Evolutionary conservation across 2,888 invertebrate genomes (phyloP), one percentile per base, ranked within the genome.

Genomic region (Lottia scabra): DNA sequence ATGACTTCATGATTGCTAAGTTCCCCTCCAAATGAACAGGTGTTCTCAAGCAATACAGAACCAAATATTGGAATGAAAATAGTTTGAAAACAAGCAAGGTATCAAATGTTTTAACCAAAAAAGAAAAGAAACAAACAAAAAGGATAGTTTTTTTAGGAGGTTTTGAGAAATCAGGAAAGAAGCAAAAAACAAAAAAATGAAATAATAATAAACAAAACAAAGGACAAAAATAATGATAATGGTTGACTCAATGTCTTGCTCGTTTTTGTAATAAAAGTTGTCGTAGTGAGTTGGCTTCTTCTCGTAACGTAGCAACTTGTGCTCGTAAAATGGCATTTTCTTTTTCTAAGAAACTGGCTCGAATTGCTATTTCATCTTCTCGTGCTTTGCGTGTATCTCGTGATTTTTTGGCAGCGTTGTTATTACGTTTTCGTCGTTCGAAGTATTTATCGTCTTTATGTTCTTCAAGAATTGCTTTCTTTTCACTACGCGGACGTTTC

Each of bases 341-440:
- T 87, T 95, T 95, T 85, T 96, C 96, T 30, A 96, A 89, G 71
- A 95, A 92, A 43, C 95, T 94, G 0, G 96, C 96, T 68, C 95
- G 92, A 85, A 96, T 92, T 0, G 96, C 96, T 81, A 96, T 94
- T 90, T 96, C 94, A 89, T 97, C 96, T 87, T 97, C 96, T 43
- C 96, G 91, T 67, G 95, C 92, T 88, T 96, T 94, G 30, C 97
- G 91, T 0, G 96, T 95, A 88, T 97, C 97, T 43, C 97, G 90
- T 0, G 96, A 96, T 88, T 96, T 97, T 90, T 97, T 97, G 0
- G 96, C 97, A 0, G 97, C 97, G 87, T 95, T 93, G 88, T 97
- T 97, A 89, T 97, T 97, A 12, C 96, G 91, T 85, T 94, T 93
- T 74, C 97, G 91, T 64, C 96, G 91, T 88, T 97, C 96, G 88